Evolutionary conservation across 2,113 vertebrate species (phyloP), one percentile per base, ranked within the genome.

Genomic region (Mormoops blainvillei): DNA sequence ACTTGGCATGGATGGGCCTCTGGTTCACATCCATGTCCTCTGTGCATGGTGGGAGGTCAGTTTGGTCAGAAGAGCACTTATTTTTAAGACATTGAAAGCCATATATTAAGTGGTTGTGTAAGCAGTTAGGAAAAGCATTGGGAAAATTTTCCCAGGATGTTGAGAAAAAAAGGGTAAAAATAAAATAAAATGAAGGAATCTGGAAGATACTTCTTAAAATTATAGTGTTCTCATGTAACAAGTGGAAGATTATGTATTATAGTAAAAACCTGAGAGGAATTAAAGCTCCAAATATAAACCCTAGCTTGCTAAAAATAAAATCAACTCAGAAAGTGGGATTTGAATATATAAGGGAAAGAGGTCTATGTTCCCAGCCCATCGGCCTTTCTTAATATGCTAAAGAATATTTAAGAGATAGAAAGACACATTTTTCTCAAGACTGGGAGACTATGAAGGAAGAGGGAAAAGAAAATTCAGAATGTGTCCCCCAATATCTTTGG

Each of bases 81-180:
- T 78, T 80, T 88, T 82, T 96, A 96, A 97, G 94, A 91, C 61
- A 87, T 31, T 50, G 88, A 91, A 95, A 96, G 90, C 86, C 68
- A 96, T 58, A 71, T 97, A 97, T 96, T 98, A 97, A 98, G 95
- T 50, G 81, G 56, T 94, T 93, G 36, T 81, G 81, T 70, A 94
- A 92, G 89, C 74, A 94, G 45, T 97, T 96, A 94, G 84, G 77
- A 89, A 96, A 98, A 93, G 92, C 24, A 48, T 65, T 89, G 77
- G 38, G 77, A 84, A 65, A 43, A 45, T 93, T 95, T 97, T 96
- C 94, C 89, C 96, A 97, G 83, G 43, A 96, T 61, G 54, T 50
- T 95, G 85, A 88, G 85, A 20, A 61, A 94, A 52, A 94, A 94
- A 94, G 65, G 52, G 70, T 54, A 94, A 97, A 97, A 97, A 91